These are phyloP conservation scores for Myotis vivesi DNA, from an alignment of 2,797 vertebrate genomes.

Conservation along the genomic window DNA sequence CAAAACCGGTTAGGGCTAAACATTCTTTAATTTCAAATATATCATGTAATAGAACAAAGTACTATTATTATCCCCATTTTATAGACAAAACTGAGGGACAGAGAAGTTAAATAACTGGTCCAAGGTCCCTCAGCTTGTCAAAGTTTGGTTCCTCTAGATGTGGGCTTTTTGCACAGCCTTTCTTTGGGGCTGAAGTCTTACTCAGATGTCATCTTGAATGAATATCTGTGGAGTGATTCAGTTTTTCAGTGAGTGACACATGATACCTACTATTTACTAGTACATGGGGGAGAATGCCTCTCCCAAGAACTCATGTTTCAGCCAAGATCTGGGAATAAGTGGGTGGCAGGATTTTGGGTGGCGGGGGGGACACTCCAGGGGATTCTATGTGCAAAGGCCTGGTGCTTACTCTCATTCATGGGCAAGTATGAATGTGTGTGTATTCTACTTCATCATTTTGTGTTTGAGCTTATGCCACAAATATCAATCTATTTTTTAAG, in stretches of 20 bases:
- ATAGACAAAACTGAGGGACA: too few species aligned
- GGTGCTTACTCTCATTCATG: neutral
- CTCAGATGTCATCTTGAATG: neutral
- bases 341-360: neutral
- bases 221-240: neutral
- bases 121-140: neutral
- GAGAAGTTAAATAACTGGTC: too few species aligned
- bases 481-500: neutral
- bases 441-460: neutral
- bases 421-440: neutral
- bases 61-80: too few species aligned
- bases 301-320: neutral
- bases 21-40: too few species aligned
- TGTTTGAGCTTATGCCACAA: neutral
- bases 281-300: neutral
- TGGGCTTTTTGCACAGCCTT: neutral
- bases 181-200: neutral
- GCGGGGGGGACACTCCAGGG: neutral
- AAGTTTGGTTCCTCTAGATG: neutral
- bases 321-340: neutral
- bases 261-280: neutral
- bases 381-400: neutral
- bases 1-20: too few species aligned
- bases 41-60: too few species aligned
- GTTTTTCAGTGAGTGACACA: neutral